phyloP scores from a whole-genome alignment of 1,140 invertebrate genomes.

The Apis mellifera region DNA sequence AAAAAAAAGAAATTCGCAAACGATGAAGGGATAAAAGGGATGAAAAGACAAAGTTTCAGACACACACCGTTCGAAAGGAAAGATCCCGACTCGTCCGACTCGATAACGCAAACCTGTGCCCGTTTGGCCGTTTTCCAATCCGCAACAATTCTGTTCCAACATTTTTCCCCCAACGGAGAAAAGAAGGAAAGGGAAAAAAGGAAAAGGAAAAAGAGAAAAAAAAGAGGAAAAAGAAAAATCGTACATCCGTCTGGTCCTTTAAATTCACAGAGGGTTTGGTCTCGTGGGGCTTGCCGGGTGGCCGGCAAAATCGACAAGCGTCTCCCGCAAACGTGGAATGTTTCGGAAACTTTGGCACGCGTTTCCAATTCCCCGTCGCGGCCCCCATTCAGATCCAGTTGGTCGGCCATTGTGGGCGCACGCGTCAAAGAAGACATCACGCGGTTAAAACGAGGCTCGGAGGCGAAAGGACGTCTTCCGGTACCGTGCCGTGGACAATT shows the following conservation, averaged over 20 bases:
- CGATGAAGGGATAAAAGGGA: not conserved
- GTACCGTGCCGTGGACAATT: constrained; percentile 66
- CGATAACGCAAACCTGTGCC: not conserved
- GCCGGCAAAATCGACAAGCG: constrained; percentile 22
- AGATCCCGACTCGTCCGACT: not conserved
- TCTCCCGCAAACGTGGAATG: constrained; percentile 40
- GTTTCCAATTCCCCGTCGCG: constrained; percentile 59
- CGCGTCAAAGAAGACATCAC: constrained; percentile 67
- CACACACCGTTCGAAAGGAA: no score
- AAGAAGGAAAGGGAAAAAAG: not conserved
- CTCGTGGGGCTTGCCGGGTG: constrained; percentile 1
- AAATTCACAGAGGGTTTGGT: constrained; percentile 27
- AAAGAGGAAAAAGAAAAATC: not conserved
- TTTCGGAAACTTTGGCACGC: constrained; percentile 47
- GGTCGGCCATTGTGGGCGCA: constrained; percentile 43
- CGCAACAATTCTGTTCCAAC: constrained; percentile 9
- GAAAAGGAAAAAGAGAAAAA: not conserved
- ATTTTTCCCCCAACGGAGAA: not conserved
- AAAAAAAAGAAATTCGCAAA: no score
- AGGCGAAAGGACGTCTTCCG: constrained; percentile 16
- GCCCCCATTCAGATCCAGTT: constrained; percentile 20
- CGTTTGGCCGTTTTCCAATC: constrained; percentile 21
- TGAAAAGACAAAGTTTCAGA: not conserved
- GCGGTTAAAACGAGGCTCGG: constrained; percentile 17
- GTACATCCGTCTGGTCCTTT: not conserved